phyloP scores from a whole-genome alignment of 2,113 vertebrate genomes.

The Rissa tridactyla region DNA sequence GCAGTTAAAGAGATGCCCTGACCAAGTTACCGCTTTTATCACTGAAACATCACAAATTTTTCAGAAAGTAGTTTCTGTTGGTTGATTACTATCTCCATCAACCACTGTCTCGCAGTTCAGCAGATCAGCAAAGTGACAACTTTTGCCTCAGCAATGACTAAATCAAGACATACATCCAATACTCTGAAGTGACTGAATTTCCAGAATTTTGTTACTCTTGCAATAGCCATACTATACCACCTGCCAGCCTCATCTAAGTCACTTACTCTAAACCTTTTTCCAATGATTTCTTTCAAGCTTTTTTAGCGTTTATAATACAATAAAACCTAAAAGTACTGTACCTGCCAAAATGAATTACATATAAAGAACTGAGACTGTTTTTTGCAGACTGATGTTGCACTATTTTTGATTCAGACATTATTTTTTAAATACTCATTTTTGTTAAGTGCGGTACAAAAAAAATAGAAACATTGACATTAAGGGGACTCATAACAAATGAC shows the following conservation, averaged over 20 bases:
- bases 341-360: background rate
- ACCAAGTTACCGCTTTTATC: background rate
- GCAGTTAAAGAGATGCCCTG: background rate
- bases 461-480: background rate
- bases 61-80: background rate
- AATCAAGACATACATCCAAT: slow-evolving; percentile 4
- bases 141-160: slow-evolving; percentile 13
- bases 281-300: slow-evolving; percentile 34
- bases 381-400: background rate
- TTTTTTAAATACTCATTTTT: background rate
- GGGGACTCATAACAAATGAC: background rate
- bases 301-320: slow-evolving; percentile 50
- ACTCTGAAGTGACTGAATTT: slow-evolving; percentile 9
- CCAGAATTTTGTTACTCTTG: slow-evolving; percentile 32
- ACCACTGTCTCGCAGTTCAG: background rate
- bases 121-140: background rate
- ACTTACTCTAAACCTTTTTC: slow-evolving; percentile 43
- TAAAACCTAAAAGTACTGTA: slow-evolving; percentile 4
- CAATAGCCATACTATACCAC: background rate
- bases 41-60: background rate
- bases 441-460: background rate
- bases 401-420: background rate
- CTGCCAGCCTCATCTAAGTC: slow-evolving; percentile 41
- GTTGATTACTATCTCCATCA: background rate
- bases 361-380: background rate